Evolutionary conservation across 2,113 vertebrate species (phyloP), one percentile per base, ranked within the genome.

Genomic region (Psilopsiagon aurifrons): DNA sequence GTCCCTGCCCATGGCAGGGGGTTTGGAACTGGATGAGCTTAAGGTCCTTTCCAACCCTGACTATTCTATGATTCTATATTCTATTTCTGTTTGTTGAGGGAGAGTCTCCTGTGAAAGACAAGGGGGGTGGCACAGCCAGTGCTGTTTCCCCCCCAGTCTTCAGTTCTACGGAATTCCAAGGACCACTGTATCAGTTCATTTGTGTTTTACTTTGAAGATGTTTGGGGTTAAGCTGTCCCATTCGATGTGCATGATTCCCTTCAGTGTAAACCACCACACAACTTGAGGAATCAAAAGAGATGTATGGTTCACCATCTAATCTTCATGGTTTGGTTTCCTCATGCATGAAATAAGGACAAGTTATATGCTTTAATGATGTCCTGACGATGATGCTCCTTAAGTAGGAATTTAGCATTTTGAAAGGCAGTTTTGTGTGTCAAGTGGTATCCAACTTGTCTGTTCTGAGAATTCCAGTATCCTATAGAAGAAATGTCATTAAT

Each of bases 211-310:
- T 19, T 49, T 22, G 28, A 44, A 51, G 18, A 31, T 13, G 3
- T 33, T 33, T 28, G n/a, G 3, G 14, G 6, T 51, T 15, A 44
- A 69, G 54, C 29, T 12, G 16, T 23, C 24, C 11, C 29, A 6
- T 47, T 57, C 8, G 4, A 11, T 0, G 11, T 18, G 14, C 2
- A 2, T 1, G 1, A 22, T 68, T 69, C 46, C 31, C 55, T 63
- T n/a, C 35, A 49, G 77, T 66, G 33, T 0, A 64, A 41, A 37
- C 7, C 23, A 17, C 54, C 28, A 8, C 6, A 5, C 25, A 13
- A 16, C 31, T 83, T 71, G 2, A 59, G 59, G 28, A 77, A 15
- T 52, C 33, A 29, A 62, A 62, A 37, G 15, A 37, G 24, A 51
- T 67, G 9, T 31, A 6, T 6, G 3, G 24, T 55, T 93, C 10